These are phyloP conservation scores for Bombyx huttoni DNA, from an alignment of 2,888 invertebrate species.

Conservation along the genomic window DNA sequence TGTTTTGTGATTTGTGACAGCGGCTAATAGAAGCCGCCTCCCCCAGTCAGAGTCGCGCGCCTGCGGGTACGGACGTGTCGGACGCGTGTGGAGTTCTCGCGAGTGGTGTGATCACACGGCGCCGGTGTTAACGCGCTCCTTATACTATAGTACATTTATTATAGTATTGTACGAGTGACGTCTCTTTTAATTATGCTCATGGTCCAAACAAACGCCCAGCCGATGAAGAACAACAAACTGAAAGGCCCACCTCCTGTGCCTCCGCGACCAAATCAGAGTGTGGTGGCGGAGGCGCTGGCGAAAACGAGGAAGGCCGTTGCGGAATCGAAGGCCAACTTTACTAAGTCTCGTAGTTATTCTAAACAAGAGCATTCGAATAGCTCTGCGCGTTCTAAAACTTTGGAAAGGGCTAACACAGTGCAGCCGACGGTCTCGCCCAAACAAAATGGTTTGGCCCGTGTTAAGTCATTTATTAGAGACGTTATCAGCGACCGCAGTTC, in stretches of 20 bases:
- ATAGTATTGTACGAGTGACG: slow-evolving; percentile 66
- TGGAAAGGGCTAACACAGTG: slow-evolving; percentile 42
- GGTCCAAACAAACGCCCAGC: slow-evolving; percentile 72
- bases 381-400: slow-evolving; percentile 46
- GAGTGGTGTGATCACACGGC: slow-evolving; percentile 42
- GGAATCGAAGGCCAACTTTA: slow-evolving; percentile 55
- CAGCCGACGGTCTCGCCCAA: slow-evolving; percentile 52
- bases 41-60: slow-evolving; percentile 48
- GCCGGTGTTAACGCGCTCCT: slow-evolving; percentile 53
- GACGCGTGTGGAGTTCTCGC: slow-evolving; percentile 33
- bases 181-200: slow-evolving; percentile 60
- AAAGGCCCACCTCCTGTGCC: slow-evolving; percentile 85
- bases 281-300: slow-evolving; percentile 80
- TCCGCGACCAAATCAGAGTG: slow-evolving; percentile 82
- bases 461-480: slow-evolving; percentile 67
- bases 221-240: slow-evolving; percentile 60
- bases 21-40: slow-evolving; percentile 10
- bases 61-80: slow-evolving; percentile 41
- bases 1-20: background rate
- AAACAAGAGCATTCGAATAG: slow-evolving; percentile 40
- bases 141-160: slow-evolving; percentile 59
- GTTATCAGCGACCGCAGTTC: slow-evolving; percentile 66
- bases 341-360: slow-evolving; percentile 49
- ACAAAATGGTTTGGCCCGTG: slow-evolving; percentile 63
- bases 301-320: slow-evolving; percentile 73